Conservation (phyloP, 35 echinoderm and acorn worm species). For the Antedon bifida region DNA sequence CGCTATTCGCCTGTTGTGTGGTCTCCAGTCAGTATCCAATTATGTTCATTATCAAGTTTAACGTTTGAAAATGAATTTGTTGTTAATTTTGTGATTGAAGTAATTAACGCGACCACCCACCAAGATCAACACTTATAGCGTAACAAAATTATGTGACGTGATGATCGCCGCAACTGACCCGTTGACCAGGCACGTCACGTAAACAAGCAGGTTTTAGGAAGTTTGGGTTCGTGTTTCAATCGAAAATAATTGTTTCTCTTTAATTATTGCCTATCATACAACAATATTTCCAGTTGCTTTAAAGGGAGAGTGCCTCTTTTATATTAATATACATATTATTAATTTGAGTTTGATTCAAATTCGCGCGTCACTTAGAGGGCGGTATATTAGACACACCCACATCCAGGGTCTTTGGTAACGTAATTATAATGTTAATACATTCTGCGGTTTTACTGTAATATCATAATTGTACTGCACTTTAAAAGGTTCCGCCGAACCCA, state of each 20-base stretch:
- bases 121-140: background rate
- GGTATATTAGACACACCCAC: too few species aligned
- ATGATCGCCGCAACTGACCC: background rate
- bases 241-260: background rate
- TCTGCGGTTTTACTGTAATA: too few species aligned
- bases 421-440: too few species aligned
- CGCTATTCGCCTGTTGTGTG: background rate
- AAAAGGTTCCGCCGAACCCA: background rate
- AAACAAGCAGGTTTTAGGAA: background rate
- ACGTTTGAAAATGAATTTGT: background rate
- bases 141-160: background rate
- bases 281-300: too few species aligned
- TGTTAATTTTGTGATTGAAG: background rate
- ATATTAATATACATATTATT: too few species aligned
- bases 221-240: background rate
- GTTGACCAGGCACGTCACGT: background rate
- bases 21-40: background rate
- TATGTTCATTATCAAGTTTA: background rate
- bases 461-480: background rate
- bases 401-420: too few species aligned
- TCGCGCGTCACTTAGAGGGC: too few species aligned
- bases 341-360: too few species aligned
- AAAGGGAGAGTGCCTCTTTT: too few species aligned
- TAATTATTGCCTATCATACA: too few species aligned
- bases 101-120: background rate